Percentiles rank a stretch among this genome's conserved stretches.
Evolutionary conservation across 2,113 vertebrate species (phyloP).

Genomic region (Centropus bengalensis): DNA sequence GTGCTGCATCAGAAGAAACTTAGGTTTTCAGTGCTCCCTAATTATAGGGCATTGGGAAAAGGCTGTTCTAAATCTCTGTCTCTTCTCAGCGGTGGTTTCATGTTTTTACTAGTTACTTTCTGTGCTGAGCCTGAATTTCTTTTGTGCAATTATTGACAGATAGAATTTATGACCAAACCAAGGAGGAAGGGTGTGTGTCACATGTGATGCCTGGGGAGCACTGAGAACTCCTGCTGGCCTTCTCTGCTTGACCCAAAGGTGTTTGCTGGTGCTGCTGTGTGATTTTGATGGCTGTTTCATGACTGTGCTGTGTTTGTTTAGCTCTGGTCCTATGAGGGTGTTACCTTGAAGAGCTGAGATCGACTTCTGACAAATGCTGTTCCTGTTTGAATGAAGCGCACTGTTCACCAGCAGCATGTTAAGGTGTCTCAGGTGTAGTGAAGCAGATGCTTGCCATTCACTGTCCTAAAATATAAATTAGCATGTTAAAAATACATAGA

Average conservation of each 20-base stretch:
- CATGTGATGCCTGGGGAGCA: too few relatives aligned
- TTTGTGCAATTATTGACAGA: rapidly evolving
- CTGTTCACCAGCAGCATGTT: background rate
- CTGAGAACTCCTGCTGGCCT: background rate
- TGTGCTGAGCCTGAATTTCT: background rate
- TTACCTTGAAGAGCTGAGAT: background rate
- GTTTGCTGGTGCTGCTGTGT: background rate
- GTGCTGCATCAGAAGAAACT: background rate
- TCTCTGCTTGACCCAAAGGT: background rate
- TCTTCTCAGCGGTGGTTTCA: background rate
- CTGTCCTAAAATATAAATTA: background rate
- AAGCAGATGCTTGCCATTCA: rapidly evolving
- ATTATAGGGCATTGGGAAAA: background rate
- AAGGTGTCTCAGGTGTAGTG: background rate
- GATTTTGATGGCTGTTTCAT: background rate
- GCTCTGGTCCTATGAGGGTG: background rate
- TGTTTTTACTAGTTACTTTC: background rate
- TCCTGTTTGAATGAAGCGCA: background rate
- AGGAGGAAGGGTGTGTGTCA: background rate
- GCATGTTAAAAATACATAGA: background rate
- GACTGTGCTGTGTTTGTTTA: background rate
- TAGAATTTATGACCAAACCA: background rate
- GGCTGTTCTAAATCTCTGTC: background rate
- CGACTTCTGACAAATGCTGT: background rate
- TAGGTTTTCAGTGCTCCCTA: background rate